These are phyloP conservation scores for Cryptophagus acutangulus DNA, from an alignment of 2,888 invertebrate genomes.

Conservation along the genomic window DNA sequence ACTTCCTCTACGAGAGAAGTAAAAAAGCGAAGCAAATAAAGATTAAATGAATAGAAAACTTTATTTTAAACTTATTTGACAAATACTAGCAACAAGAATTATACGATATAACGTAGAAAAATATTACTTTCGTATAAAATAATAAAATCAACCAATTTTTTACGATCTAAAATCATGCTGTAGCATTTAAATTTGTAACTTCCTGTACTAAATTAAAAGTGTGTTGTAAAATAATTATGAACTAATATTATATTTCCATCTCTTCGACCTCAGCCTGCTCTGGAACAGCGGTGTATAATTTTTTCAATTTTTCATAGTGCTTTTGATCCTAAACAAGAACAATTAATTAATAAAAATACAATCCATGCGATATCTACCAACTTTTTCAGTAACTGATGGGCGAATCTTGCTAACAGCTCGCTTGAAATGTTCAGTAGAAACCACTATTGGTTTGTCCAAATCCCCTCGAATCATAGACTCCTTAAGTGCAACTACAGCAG, in stretches of 20 bases:
- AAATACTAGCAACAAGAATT: too few relatives aligned
- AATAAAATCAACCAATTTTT: not conserved
- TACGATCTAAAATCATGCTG: not conserved
- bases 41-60: too few relatives aligned
- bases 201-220: too few relatives aligned
- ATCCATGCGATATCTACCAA: slow-evolving; percentile 33
- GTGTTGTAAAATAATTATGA: too few relatives aligned
- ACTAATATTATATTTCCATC: slow-evolving; percentile 45
- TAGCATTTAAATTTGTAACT: too few relatives aligned
- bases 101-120: slow-evolving; percentile 4
- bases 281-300: slow-evolving; percentile 58
- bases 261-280: slow-evolving; percentile 56
- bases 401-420: slow-evolving; percentile 72
- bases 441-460: slow-evolving; percentile 49
- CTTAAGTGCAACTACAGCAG: slow-evolving; percentile 74
- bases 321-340: slow-evolving; percentile 58
- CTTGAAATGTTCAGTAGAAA: slow-evolving; percentile 68
- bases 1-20: too few relatives aligned
- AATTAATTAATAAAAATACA: slow-evolving; percentile 11
- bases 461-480: slow-evolving; percentile 62
- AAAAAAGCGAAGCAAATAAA: too few relatives aligned
- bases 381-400: slow-evolving; percentile 80
- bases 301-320: slow-evolving; percentile 69
- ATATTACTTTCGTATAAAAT: too few relatives aligned
- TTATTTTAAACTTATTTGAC: too few relatives aligned